These are phyloP conservation scores for Drosophila elegans DNA, from an alignment of 1,140 invertebrate species.

Conservation along the genomic window DNA sequence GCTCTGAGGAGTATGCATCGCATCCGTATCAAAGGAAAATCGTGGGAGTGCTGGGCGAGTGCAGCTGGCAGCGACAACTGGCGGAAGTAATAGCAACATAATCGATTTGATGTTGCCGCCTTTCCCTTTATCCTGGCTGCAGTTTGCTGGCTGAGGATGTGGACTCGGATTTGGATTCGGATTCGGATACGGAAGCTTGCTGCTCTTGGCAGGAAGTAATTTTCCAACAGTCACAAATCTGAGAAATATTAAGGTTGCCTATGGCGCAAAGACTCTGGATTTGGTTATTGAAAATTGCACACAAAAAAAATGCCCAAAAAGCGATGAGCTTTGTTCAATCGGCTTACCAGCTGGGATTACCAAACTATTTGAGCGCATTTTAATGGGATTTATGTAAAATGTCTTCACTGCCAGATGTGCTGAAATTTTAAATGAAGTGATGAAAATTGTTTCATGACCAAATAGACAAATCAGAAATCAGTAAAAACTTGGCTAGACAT, in stretches of 20 bases:
- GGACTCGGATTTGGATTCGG: slow-evolving; percentile 14
- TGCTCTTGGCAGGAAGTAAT: slow-evolving; percentile 68
- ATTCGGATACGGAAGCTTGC: slow-evolving; percentile 47
- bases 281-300: slow-evolving; percentile 21
- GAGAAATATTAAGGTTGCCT: slow-evolving; percentile 40
- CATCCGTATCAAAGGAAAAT: slow-evolving; percentile 23
- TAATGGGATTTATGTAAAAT: neutral
- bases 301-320: neutral
- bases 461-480: neutral
- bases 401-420: neutral
- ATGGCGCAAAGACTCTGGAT: slow-evolving; percentile 4
- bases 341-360: neutral
- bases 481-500: slow-evolving; percentile 4
- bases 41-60: slow-evolving; percentile 18
- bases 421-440: neutral
- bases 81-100: slow-evolving; percentile 82
- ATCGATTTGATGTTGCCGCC: slow-evolving; percentile 74
- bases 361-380: neutral
- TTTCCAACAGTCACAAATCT: slow-evolving; percentile 59
- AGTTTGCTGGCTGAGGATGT: slow-evolving; percentile 58
- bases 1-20: slow-evolving; percentile 1
- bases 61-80: slow-evolving; percentile 73
- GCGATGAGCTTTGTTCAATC: slow-evolving; percentile 5
- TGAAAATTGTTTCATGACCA: neutral
- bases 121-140: slow-evolving; percentile 41